Base-by-base conservation (phyloP, 2,888 invertebrate genomes). In the Calliopum simillimum region DNA sequence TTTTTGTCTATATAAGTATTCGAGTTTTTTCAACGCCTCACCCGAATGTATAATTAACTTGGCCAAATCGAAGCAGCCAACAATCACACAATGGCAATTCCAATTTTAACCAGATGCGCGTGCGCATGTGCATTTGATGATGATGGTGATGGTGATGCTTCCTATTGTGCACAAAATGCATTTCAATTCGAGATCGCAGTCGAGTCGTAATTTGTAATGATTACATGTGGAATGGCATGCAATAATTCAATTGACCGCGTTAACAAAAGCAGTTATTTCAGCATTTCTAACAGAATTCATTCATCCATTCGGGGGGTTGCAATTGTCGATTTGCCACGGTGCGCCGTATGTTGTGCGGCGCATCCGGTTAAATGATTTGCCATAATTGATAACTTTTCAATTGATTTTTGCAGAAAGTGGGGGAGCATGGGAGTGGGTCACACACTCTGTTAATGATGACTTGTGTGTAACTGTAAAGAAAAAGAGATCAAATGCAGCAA, bases 311-410 rank as follows among this genome's bases (percentile, higher is more conserved):
- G 23, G 6, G 16, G 41, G 41, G n/a, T 61, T 14, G 14, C 64
- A 51, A 64, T 64, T 47, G 47, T 62, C 61, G 47, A 62, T 44
- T 44, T 51, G 49, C 16, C 43, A 11, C 16, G 64, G 13, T 47
- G 63, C 23, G 56, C 49, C 46, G 21, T 23, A 33, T 41, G 25
- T 46, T 16, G n/a, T n/a, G n/a, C n/a, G n/a, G n/a, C n/a, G 65
- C 65, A 65, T 65, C 65, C 65, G 65, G 55, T 55, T 65, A 55
- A 65, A 44, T 65, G 56, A 66, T 56, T 66, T 44, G 46, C 44
- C 46, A 56, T 66, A 55, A 56, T 66, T 55, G 66, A 66, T 55
- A 56, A 55, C 43, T 66, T 56, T 63, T 53, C 23, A 53, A 53
- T 33, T 41, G 59, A 16, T 16, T 19, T 23, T 16, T 11, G 41